phyloP scores from a whole-genome alignment of 2,888 invertebrate genomes.

The Epicampocera succincta region DNA sequence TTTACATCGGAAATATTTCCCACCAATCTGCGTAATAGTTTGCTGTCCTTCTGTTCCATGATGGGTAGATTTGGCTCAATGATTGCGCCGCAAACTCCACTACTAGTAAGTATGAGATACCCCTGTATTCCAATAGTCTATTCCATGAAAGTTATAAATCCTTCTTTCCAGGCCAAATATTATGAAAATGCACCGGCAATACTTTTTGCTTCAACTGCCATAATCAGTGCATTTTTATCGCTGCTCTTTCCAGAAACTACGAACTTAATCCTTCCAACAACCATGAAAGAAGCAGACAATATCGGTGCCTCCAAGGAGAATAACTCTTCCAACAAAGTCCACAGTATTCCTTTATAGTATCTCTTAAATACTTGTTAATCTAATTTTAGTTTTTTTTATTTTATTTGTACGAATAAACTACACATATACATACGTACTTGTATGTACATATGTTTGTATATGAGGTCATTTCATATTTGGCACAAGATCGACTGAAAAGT shows the following conservation, averaged over 20 bases:
- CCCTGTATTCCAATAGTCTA: too few relatives aligned
- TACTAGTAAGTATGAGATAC: slow-evolving; percentile 80
- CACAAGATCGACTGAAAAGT: too few relatives aligned
- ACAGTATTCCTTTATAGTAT: slow-evolving; percentile 25
- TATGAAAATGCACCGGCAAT: slow-evolving; percentile 83
- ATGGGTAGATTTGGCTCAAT: slow-evolving; percentile 87
- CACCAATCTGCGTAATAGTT: slow-evolving; percentile 85
- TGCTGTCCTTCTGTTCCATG: slow-evolving; percentile 87
- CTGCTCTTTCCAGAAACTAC: slow-evolving; percentile 86
- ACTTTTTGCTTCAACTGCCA: slow-evolving; percentile 84
- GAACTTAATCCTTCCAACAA: slow-evolving; percentile 84
- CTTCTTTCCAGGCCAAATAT: slow-evolving; percentile 75
- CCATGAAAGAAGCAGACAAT: slow-evolving; percentile 84
- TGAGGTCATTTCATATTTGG: too few relatives aligned
- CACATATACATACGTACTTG: not conserved
- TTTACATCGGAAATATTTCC: slow-evolving; percentile 88
- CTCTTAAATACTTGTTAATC: not conserved
- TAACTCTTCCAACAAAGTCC: not conserved
- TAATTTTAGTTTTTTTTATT: slow-evolving; percentile 3
- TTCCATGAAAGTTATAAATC: not conserved
- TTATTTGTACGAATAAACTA: not conserved
- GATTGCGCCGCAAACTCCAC: slow-evolving; percentile 87
- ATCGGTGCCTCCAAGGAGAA: slow-evolving; percentile 77
- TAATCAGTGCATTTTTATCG: slow-evolving; percentile 83
- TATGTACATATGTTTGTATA: too few relatives aligned